Evolutionary conservation across 2,888 invertebrate species (phyloP).

Genomic region (Mythimna vitellina): DNA sequence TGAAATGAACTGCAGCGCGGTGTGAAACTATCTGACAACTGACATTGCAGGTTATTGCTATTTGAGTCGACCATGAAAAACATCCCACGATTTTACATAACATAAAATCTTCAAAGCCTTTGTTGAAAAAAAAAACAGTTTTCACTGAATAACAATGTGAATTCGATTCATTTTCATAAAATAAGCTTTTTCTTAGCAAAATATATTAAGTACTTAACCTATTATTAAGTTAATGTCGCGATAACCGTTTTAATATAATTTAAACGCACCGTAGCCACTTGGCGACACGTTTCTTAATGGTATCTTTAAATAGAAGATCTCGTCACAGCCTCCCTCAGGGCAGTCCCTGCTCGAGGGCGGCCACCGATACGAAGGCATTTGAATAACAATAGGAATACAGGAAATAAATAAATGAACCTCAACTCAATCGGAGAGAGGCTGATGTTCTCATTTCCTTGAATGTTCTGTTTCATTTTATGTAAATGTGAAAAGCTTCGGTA

Average conservation of each 20-base stretch:
- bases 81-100: not conserved
- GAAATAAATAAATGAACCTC: conserved; percentile 46
- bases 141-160: not conserved
- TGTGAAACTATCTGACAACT: conserved; percentile 36
- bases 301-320: conserved; percentile 22
- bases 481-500: not conserved
- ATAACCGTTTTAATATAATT: conserved; percentile 24
- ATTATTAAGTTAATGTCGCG: conserved; percentile 9
- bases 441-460: conserved; percentile 33
- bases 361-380: conserved; percentile 40
- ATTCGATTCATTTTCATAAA: not conserved
- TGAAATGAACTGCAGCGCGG: conserved; percentile 48
- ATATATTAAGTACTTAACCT: not conserved
- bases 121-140: not conserved
- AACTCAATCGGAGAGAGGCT: conserved; percentile 28
- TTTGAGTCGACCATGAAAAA: conserved; percentile 32
- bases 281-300: conserved; percentile 38
- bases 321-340: conserved; percentile 6
- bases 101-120: not conserved
- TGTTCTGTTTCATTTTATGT: not conserved
- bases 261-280: conserved; percentile 21
- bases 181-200: not conserved
- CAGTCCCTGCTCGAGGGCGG: conserved; percentile 7
- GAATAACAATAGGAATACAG: conserved; percentile 50
- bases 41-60: conserved; percentile 34